Base-by-base conservation (phyloP, 2,797 vertebrate genomes). In the Acanthis flammea region DNA sequence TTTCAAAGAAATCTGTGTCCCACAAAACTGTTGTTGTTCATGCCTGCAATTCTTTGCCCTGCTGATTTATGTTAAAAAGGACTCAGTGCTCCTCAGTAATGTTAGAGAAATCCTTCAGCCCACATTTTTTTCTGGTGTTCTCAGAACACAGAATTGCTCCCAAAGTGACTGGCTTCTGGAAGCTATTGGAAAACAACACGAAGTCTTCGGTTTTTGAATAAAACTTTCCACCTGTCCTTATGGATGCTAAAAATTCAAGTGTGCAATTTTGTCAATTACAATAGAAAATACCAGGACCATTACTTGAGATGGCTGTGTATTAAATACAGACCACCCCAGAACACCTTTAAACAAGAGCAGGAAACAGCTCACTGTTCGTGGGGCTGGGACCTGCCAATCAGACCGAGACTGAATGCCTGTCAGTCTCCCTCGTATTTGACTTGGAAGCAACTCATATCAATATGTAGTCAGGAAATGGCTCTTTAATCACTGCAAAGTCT, bases 401-500 rank as follows among this genome's bases (percentile, higher is more conserved):
- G 81, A 68, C 62, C 35, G 79, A 92, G 81, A 68, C 68, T 74
- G 88, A 96, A 92, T 58, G 89, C 70, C 72, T 93, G 91, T 97
- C 94, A 93, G 35, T 95, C 91, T 88, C 92, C 87, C 77, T 95
- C 80, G 39, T 85, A 91, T 76, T 92, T 87, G 85, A 94, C 91
- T 93, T 97, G 94, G 96, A 97, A 97, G 91, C 54, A 93, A 57
- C 79, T 94, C 73, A 70, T 95, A 97, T 96, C 92, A 85, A 94
- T 91, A 91, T 91, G 83, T 96, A 94, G 95, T 81, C 80, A 97
- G 95, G 91, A 97, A 98, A 97, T 77, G 72, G 86, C 87, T 96
- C 94, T 97, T 96, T 96, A 97, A 96, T 98, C 94, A 94, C 84
- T 95, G 92, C 41, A 92, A 95, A 95, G 92, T 93, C 92, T 96